phyloP scores from a whole-genome alignment of 2,888 invertebrate genomes.

The Chalcis sispes region DNA sequence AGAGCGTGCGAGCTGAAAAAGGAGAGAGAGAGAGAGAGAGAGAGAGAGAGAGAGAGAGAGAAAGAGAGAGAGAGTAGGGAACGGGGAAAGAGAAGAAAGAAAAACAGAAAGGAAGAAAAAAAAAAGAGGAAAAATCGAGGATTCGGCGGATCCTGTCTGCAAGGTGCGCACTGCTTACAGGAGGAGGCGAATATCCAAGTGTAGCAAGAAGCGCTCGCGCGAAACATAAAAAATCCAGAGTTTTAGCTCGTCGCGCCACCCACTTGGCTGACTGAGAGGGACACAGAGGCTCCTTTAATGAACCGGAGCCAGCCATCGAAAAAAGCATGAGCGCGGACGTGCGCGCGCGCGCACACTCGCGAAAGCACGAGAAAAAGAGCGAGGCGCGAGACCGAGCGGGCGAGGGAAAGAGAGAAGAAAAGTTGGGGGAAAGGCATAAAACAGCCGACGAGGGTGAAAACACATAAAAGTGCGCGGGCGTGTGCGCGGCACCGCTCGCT shows the following conservation, averaged over 20 bases:
- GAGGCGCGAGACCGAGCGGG: neutral
- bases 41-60: neutral
- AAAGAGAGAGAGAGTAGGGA: neutral
- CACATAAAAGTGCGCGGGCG: conserved; percentile 46
- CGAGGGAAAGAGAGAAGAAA: no score
- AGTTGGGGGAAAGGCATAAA: conserved; percentile 29
- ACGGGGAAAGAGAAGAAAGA: neutral
- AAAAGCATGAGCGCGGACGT: conserved; percentile 20
- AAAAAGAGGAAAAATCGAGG: neutral
- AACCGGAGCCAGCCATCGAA: conserved; percentile 43
- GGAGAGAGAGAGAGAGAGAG: neutral
- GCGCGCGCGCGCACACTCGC: neutral
- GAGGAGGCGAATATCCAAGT: neutral
- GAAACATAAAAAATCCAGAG: conserved; percentile 44
- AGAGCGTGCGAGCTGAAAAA: neutral
- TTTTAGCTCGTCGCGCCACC: conserved; percentile 43
- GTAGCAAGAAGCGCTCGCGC: neutral
- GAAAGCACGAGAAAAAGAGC: neutral
- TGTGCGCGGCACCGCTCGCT: neutral
- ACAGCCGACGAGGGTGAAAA: conserved; percentile 53
- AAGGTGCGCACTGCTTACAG: no score
- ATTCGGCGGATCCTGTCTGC: conserved; percentile 30
- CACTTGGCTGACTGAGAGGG: conserved; percentile 44
- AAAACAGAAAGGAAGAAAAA: conserved; percentile 1
- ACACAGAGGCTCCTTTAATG: conserved; percentile 47